Evolutionary conservation across 2,888 invertebrate genomes (phyloP), one percentile per base, ranked within the genome.

Genomic region (Philereme vetulata): DNA sequence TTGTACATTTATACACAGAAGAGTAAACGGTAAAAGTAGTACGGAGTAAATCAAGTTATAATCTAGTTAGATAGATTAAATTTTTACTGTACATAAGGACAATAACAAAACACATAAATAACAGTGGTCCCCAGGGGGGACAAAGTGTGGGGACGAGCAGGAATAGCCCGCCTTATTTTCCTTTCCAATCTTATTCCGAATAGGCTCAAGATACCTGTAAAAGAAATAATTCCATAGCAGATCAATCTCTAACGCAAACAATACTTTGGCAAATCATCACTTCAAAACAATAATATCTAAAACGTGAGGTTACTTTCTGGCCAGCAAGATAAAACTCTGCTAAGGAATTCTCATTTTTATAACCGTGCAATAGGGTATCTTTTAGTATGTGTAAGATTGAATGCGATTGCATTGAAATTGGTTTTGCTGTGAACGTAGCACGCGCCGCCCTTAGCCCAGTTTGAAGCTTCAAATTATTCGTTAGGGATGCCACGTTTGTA

Each of bases 361-460:
- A 0, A 0, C 5, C 3, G 9, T 3, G 8, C 0, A 0, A 56
- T 76, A 78, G 56, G 55, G 64, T 55, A 5, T 62, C 56, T 36
- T 38, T 49, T 66, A 10, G 47, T 63, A 72, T 42, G 67, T 40
- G 8, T 64, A 71, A 68, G 51, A 62, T 79, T 70, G 78, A 81
- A 64, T 67, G 70, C 64, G 66, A 75, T 79, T 77, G 71, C 64
- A 76, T 76, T 76, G 80, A 84, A 88, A 89, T 86, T 86, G 83
- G 82, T 82, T 81, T 80, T 76, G 78, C 80, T 79, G 72, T 73
- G 69, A 72, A 71, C 65, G 74, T 75, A 80, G 86, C 85, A 86
- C 89, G 88, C 84, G 88, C 81, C 77, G 75, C 75, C 78, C 72
- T 77, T 80, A 79, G 71, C 73, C 74, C 67, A 78, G 81, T 80